Evolutionary conservation across 2,888 invertebrate genomes (phyloP).

Genomic region (Galeruca laticollis): DNA sequence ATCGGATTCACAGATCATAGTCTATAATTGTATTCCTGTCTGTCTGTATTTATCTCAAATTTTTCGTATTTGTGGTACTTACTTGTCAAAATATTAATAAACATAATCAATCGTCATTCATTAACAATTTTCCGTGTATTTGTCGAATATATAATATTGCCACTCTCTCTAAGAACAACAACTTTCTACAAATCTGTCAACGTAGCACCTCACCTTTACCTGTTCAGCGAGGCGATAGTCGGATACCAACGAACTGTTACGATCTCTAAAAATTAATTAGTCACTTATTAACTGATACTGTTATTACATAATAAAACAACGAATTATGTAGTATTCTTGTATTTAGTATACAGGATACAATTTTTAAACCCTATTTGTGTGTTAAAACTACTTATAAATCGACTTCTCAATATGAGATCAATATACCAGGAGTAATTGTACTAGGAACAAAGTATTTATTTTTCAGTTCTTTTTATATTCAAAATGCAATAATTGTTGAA

Average conservation of each 20-base stretch:
- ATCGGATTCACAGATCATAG: too few species aligned
- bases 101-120: neutral
- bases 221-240: conserved; percentile 46
- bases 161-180: neutral
- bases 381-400: neutral
- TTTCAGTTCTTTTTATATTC: too few species aligned
- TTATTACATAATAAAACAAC: conserved; percentile 38
- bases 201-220: conserved; percentile 43
- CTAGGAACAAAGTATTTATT: too few species aligned
- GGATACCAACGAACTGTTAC: conserved; percentile 47
- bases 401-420: too few species aligned
- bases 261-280: conserved; percentile 44
- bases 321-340: conserved; percentile 17
- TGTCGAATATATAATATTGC: too few species aligned
- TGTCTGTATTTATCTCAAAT: too few species aligned
- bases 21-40: too few species aligned
- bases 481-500: too few species aligned
- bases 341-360: neutral
- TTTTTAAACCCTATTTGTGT: neutral
- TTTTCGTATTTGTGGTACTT: too few species aligned
- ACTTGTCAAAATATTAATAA: too few species aligned
- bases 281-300: conserved; percentile 31
- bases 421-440: too few species aligned
- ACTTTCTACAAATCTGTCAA: conserved; percentile 3
- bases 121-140: too few species aligned